A percentile compares a stretch with the other conserved stretches of the same genome.
phyloP scores from a whole-genome alignment of 1,140 invertebrate genomes.

The Temnothorax nylanderi region DNA sequence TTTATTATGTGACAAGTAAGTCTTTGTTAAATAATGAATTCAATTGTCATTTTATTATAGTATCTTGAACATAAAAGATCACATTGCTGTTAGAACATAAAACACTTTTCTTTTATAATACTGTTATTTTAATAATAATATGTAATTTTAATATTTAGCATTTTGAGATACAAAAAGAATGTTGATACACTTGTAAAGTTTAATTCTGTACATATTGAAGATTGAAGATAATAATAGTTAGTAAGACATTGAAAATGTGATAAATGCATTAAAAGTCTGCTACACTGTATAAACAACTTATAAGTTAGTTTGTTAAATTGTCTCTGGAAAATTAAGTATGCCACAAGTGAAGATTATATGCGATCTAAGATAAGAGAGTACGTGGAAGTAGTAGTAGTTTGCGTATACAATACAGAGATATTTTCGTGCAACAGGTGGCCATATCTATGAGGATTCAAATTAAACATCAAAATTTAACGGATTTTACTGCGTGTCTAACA shows the following conservation, averaged over 20 bases:
- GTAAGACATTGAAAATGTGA: neutral
- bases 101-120: neutral
- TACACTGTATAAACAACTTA: neutral
- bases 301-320: neutral
- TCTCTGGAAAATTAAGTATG: neutral
- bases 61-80: neutral
- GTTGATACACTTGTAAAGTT: neutral
- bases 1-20: neutral
- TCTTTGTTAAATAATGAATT: neutral
- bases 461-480: conserved; percentile 35
- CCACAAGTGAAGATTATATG: conserved; percentile 23
- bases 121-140: neutral
- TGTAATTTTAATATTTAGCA: neutral
- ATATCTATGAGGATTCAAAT: conserved; percentile 54
- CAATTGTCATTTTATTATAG: neutral
- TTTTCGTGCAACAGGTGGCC: conserved; percentile 71
- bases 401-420: conserved; percentile 61
- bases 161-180: neutral
- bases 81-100: neutral
- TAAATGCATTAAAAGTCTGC: neutral
- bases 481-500: neutral
- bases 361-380: conserved; percentile 26
- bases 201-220: neutral
- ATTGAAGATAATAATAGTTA: neutral
- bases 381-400: conserved; percentile 29